Evolutionary conservation across 2,797 vertebrate species (phyloP).

Genomic region (Rhinella marina): DNA sequence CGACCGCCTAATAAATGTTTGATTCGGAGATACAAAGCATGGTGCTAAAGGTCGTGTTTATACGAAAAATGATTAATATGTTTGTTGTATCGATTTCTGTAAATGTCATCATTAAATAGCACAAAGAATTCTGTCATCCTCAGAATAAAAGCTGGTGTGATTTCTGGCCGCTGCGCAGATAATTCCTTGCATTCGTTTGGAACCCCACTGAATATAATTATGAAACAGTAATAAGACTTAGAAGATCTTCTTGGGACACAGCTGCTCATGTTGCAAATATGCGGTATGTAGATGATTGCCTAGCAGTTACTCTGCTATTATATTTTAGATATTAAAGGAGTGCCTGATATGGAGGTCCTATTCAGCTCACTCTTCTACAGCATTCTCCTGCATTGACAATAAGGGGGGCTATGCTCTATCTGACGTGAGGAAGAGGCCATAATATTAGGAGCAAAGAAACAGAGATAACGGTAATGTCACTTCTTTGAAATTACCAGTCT

Average conservation of each 20-base stretch:
- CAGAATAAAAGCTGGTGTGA: slow-evolving; percentile 38
- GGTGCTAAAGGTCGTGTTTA: slow-evolving; percentile 54
- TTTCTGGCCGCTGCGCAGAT: not conserved
- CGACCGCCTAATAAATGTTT: slow-evolving; percentile 35
- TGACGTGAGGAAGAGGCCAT: too few species aligned
- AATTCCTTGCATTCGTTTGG: slow-evolving; percentile 6
- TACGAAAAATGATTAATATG: slow-evolving; percentile 55
- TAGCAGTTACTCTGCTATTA: too few species aligned
- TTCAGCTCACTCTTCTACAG: too few species aligned
- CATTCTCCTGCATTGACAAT: too few species aligned
- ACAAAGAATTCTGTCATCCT: slow-evolving; percentile 24
- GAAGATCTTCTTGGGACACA: not conserved
- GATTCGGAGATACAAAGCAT: slow-evolving; percentile 44
- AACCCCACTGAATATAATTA: not conserved
- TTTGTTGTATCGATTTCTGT: slow-evolving; percentile 56
- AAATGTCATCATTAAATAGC: slow-evolving; percentile 56
- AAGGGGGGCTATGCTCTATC: too few species aligned
- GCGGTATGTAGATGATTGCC: too few species aligned
- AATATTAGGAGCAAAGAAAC: too few species aligned
- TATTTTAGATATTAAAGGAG: too few species aligned
- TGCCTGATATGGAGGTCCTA: too few species aligned
- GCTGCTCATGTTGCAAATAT: too few species aligned
- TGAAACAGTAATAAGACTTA: not conserved
- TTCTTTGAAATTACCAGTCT: too few species aligned
- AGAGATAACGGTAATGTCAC: too few species aligned